Conservation (phyloP, 2,113 vertebrate species). For the Corvus moneduloides region DNA sequence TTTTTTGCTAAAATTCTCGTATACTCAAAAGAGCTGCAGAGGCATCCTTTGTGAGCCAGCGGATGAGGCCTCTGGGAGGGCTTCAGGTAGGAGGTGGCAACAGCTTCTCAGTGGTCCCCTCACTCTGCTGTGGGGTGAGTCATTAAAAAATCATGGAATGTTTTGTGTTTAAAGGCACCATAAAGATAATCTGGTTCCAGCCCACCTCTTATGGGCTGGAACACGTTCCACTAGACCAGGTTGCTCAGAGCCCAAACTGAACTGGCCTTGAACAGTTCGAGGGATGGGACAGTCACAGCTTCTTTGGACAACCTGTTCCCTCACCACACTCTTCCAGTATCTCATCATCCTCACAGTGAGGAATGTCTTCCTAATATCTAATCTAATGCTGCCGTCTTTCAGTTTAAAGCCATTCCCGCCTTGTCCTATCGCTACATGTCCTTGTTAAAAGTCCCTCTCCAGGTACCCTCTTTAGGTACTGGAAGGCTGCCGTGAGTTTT, state of each 20-base stretch:
- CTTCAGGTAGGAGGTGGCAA: background rate
- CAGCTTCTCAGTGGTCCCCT: background rate
- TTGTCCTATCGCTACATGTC: background rate
- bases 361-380: background rate
- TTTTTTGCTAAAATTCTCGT: background rate
- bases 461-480: too few relatives aligned
- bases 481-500: background rate
- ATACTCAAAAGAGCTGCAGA: background rate
- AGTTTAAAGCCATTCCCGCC: background rate
- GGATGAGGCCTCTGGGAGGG: background rate
- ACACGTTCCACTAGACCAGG: background rate
- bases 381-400: background rate
- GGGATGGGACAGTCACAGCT: background rate
- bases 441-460: background rate
- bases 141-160: background rate
- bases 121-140: fast-evolving
- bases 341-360: background rate
- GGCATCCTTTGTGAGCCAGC: background rate
- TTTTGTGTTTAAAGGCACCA: background rate
- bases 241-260: background rate
- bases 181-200: background rate
- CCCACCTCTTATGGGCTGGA: background rate
- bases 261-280: background rate
- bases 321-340: background rate
- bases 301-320: background rate